phyloP scores from a whole-genome alignment of 2,888 invertebrate species.

The Mythimna loreyi region DNA sequence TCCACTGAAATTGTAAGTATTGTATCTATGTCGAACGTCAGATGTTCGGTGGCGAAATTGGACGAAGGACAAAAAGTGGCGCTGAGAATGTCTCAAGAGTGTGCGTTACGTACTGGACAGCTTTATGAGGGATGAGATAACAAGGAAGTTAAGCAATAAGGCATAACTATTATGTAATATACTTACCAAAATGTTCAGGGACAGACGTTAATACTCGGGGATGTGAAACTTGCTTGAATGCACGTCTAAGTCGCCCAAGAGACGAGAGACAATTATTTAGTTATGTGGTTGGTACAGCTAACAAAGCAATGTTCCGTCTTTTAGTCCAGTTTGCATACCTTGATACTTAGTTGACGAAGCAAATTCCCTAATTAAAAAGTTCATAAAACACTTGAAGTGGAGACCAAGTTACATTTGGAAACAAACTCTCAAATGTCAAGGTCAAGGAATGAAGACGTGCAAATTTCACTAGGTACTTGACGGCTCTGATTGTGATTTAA shows the following conservation, averaged over 20 bases:
- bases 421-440: not conserved
- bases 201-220: constrained; percentile 8
- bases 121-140: not conserved
- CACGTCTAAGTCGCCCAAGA: constrained; percentile 15
- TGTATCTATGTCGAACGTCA: too few relatives aligned
- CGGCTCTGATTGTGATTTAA: constrained; percentile 1
- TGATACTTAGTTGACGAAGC: not conserved
- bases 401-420: not conserved
- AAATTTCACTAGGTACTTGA: constrained; percentile 5
- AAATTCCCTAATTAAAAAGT: constrained; percentile 12
- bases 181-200: constrained; percentile 3
- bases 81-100: not conserved
- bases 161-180: not conserved
- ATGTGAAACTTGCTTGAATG: constrained; percentile 34
- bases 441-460: not conserved
- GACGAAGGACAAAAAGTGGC: too few relatives aligned
- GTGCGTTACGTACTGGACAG: not conserved
- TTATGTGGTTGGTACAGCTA: constrained; percentile 10
- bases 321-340: constrained; percentile 5
- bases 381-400: not conserved
- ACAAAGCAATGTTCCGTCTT: constrained; percentile 28
- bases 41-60: too few relatives aligned
- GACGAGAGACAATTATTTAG: constrained; percentile 25
- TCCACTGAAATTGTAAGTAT: not conserved
- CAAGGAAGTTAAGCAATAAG: not conserved